These are phyloP conservation scores for Brotula barbata DNA, from an alignment of 2,797 vertebrate species.

Conservation along the genomic window DNA sequence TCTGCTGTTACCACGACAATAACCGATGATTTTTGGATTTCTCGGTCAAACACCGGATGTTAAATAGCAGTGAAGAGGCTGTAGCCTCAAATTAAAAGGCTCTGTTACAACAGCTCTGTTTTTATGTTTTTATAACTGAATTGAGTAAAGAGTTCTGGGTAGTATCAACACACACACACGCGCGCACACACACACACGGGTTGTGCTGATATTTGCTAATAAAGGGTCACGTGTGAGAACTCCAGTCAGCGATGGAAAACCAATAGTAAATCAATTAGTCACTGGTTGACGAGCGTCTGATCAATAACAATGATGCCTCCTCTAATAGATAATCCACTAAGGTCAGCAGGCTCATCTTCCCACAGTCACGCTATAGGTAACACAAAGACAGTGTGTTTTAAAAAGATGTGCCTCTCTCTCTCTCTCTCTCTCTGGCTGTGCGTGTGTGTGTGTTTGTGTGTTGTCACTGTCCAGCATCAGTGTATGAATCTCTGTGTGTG, in stretches of 20 bases:
- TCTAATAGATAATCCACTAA: conserved; percentile 15
- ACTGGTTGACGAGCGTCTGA: conserved; percentile 35
- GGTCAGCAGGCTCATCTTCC: neutral
- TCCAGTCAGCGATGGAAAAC: neutral
- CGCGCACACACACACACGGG: conserved; percentile 4
- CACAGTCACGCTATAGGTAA: conserved; percentile 2
- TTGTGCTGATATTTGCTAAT: conserved; percentile 45
- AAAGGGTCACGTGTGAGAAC: conserved; percentile 52
- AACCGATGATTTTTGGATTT: too few species aligned
- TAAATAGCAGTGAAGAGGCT: too few species aligned
- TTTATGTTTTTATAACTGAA: too few species aligned
- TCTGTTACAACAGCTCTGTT: too few species aligned
- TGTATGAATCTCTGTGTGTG: neutral
- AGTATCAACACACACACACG: neutral
- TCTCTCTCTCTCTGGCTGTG: too few species aligned
- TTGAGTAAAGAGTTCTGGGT: too few species aligned
- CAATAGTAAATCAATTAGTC: conserved; percentile 63
- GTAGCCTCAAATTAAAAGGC: too few species aligned
- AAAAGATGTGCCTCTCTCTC: too few species aligned
- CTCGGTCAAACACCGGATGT: too few species aligned
- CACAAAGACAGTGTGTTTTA: too few species aligned
- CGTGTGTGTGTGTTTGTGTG: neutral
- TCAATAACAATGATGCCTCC: conserved; percentile 50
- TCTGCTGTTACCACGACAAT: too few species aligned
- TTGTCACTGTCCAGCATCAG: neutral